Evolutionary conservation across 2,113 vertebrate species (phyloP).

Genomic region (Anhinga anhinga): DNA sequence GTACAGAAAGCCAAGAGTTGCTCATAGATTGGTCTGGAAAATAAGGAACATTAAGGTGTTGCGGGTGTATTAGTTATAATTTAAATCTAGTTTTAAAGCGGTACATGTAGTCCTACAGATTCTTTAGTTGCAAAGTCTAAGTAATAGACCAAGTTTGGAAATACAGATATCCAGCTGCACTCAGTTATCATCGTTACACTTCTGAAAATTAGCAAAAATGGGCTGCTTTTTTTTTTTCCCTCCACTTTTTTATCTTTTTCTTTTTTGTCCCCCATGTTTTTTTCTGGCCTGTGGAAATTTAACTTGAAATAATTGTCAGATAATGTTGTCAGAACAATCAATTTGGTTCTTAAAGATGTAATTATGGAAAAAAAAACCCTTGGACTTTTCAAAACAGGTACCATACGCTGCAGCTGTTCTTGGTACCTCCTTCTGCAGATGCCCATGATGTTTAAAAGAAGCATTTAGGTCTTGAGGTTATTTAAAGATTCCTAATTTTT

Average conservation of each 20-base stretch:
- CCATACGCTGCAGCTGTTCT: not conserved
- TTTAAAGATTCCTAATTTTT: constrained; percentile 69
- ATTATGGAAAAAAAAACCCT: not conserved
- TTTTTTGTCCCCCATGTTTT: not conserved
- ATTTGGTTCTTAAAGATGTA: not conserved
- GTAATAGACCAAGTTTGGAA: not conserved
- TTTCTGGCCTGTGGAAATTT: not conserved
- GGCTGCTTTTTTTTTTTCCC: not conserved
- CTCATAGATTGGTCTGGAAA: not conserved
- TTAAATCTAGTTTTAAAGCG: not conserved
- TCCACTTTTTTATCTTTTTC: fast-evolving
- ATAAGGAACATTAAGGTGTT: not conserved
- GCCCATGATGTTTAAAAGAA: constrained; percentile 18
- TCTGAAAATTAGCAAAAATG: not conserved
- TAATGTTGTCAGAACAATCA: constrained; percentile 1
- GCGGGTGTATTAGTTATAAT: not conserved
- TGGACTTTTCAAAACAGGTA: not conserved
- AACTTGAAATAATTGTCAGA: not conserved
- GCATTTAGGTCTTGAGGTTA: constrained; percentile 58
- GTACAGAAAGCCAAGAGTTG: not conserved
- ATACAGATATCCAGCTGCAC: not conserved
- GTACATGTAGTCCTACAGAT: not conserved
- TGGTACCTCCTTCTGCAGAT: not conserved
- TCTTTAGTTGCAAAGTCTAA: not conserved
- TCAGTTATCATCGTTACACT: not conserved